Conservation (phyloP, 2,888 invertebrate genomes). For the Acanthococcus lagerstroemiae region DNA sequence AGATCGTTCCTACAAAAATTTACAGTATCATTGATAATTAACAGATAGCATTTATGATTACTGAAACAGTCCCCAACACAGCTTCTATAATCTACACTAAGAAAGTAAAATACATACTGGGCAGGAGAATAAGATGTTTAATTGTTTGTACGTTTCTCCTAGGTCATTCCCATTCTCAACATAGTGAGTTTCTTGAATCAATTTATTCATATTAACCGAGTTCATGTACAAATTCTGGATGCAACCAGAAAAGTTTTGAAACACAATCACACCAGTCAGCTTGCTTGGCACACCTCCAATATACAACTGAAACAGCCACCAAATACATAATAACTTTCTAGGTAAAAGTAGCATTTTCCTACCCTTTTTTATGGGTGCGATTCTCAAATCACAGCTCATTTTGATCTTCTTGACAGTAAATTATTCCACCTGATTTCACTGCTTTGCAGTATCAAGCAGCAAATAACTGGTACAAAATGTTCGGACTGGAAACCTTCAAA, state of each 20-base stretch:
- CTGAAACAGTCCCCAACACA: neutral
- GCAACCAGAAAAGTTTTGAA: conserved; percentile 90
- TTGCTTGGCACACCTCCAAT: conserved; percentile 87
- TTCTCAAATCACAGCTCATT: no score
- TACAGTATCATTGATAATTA: neutral
- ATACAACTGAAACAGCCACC: conserved; percentile 65
- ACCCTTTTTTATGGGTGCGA: no score
- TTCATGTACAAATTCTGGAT: conserved; percentile 89
- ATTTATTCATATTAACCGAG: conserved; percentile 72
- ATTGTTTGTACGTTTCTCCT: conserved; percentile 57
- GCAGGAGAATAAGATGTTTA: conserved; percentile 65
- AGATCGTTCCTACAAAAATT: no score
- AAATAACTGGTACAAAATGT: no score
- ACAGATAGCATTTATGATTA: neutral
- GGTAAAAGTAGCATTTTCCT: no score
- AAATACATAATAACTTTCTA: no score
- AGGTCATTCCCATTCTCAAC: conserved; percentile 50
- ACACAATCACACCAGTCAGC: conserved; percentile 78
- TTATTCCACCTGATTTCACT: no score
- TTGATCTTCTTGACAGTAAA: no score
- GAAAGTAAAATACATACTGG: conserved; percentile 49
- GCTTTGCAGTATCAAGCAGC: no score
- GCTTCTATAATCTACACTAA: neutral
- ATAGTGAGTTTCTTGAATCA: conserved; percentile 60
- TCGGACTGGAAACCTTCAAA: no score